Evolutionary conservation across 2,113 vertebrate species (phyloP), one percentile per base, ranked within the genome.

Genomic region (Phyllostomus discolor): DNA sequence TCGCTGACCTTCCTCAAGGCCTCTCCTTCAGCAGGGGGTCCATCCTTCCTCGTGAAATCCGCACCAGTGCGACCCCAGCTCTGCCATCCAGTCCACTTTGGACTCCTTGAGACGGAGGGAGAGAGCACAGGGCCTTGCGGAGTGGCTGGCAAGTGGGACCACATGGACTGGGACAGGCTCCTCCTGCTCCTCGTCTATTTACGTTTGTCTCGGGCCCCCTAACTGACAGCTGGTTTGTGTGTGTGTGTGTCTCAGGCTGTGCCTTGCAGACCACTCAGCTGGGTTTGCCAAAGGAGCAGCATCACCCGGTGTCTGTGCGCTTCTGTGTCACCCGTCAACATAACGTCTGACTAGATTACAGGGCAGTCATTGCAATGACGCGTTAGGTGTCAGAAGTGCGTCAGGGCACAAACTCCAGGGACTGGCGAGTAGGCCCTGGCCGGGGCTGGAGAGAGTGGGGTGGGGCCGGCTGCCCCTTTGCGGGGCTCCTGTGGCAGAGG

Each of bases 331-430:
- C 57, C 57, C 67, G 59, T 86, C 88, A 88, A 69, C 82, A 24
- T 64, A 91, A 70, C 64, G 80, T 93, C 94, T 95, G 87, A 94
- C 88, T 95, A 79, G 64, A 90, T 93, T 86, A 93, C 50, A 76
- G 66, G 85, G 81, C 64, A 75, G 62, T 95, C 95, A 93, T 95
- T 96, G 86, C 73, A 52, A 59, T 28, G 87, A 79, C 90, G 86
- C 52, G 50, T 2, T 38, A 87, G 50, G 79, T 93, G 96, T 95
- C 95, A 91, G 79, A 94, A 93, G 75, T 76, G 67, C 14, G 2
- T 82, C 26, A 43, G 59, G 70, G 79, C 76, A 24, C 38, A 50
- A 19, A 7, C 19, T 8, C 59, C 17, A 54, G 22, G 5, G 50
- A 38, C 20, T 50, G 76, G 48, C 28, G n/a, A 62, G 54, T 0